phyloP scores from a whole-genome alignment of 1,140 invertebrate species.

The Cotesia chilonis region DNA sequence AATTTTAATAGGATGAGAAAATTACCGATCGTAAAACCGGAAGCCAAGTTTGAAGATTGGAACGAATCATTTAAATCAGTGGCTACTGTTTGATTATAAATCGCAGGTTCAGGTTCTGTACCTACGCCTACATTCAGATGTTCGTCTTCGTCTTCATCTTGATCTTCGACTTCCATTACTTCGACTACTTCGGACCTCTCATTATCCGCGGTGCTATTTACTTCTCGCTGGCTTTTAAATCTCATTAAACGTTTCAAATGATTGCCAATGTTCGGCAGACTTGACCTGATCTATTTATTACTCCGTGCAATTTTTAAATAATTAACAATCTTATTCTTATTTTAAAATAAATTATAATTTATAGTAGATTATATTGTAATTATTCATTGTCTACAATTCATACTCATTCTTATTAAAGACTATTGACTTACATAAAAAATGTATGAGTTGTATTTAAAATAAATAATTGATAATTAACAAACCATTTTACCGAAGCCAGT shows the following conservation, averaged over 20 bases:
- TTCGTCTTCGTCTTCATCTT: neutral
- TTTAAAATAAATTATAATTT: neutral
- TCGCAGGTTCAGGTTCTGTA: neutral
- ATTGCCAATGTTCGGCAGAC: constrained; percentile 44
- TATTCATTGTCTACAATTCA: no score
- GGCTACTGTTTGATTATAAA: constrained; percentile 2
- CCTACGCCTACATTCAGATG: no score
- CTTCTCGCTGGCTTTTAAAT: constrained; percentile 34
- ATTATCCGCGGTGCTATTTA: constrained; percentile 30
- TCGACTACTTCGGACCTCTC: neutral
- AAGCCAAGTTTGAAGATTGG: neutral
- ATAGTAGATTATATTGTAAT: neutral
- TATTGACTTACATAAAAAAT: no score
- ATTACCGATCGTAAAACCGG: constrained; percentile 8
- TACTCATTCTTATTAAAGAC: no score
- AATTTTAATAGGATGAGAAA: constrained; percentile 4
- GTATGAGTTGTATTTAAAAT: neutral
- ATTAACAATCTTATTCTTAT: constrained; percentile 6
- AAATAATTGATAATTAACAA: constrained; percentile 16
- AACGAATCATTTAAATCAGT: constrained; percentile 12
- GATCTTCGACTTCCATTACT: neutral
- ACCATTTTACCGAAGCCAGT: constrained; percentile 27
- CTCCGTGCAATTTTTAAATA: neutral
- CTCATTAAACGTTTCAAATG: constrained; percentile 50
- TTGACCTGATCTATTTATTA: constrained; percentile 52